Percentiles rank a stretch among this genome's conserved stretches.
Conservation (phyloP, 2,888 invertebrate species). For the Heliconius erato region DNA sequence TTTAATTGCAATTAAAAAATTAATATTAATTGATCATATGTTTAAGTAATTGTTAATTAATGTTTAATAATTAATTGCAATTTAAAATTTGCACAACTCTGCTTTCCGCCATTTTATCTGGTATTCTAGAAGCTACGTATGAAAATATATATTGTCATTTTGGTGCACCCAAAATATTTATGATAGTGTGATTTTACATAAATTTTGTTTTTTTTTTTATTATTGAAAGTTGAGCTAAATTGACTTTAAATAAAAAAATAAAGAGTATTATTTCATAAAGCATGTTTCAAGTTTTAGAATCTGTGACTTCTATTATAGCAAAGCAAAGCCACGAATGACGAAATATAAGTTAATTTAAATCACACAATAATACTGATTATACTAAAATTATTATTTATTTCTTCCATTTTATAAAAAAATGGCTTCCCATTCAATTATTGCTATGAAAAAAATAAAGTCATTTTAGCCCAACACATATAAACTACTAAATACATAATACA, state of each 20-base stretch:
- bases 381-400: neutral
- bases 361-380: slow-evolving; percentile 10
- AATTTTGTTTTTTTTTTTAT: slow-evolving; percentile 7
- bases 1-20: neutral
- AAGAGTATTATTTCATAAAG: neutral
- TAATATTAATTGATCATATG: neutral
- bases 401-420: neutral
- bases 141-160: slow-evolving; percentile 77
- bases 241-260: neutral
- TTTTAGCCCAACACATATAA: slow-evolving; percentile 10
- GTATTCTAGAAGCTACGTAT: slow-evolving; percentile 75
- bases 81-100: neutral
- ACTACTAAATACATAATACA: slow-evolving; percentile 2
- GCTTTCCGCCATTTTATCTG: slow-evolving; percentile 53
- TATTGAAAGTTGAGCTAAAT: slow-evolving; percentile 9
- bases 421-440: neutral
- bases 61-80: neutral
- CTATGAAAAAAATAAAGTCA: slow-evolving; percentile 5
- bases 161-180: slow-evolving; percentile 66
- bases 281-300: neutral
- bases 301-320: neutral
- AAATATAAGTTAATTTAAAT: neutral
- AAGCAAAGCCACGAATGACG: neutral
- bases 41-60: neutral
- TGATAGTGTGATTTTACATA: slow-evolving; percentile 36